A percentile compares a stretch with the other conserved stretches of the same genome.
Conservation (phyloP, 2,113 vertebrate genomes). For the Rhynchomys soricoides region DNA sequence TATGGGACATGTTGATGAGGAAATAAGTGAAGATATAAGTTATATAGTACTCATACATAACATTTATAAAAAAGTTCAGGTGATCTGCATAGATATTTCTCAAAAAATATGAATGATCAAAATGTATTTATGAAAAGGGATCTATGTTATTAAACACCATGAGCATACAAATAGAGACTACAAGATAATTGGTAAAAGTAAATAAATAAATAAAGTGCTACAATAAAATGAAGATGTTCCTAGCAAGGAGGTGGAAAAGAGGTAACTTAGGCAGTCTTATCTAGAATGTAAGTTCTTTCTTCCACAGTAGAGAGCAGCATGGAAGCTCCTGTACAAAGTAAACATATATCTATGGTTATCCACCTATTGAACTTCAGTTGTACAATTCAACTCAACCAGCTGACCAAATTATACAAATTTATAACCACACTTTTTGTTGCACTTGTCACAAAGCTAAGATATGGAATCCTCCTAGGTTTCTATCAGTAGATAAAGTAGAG, state of each 20-base stretch:
- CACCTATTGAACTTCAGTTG: not conserved
- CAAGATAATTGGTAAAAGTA: not conserved
- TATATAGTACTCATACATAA: not conserved
- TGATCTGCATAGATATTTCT: not conserved
- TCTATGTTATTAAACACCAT: not conserved
- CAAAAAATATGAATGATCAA: not conserved
- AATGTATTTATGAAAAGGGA: not conserved
- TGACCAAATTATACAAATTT: not conserved
- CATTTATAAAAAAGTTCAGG: not conserved
- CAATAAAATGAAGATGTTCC: not conserved
- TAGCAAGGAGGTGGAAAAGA: not conserved
- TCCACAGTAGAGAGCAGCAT: not conserved
- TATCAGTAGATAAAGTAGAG: not conserved
- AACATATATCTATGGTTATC: not conserved
- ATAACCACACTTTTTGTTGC: not conserved
- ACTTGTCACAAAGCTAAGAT: not conserved
- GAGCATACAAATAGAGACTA: not conserved
- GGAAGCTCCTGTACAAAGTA: not conserved
- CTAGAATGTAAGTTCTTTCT: not conserved
- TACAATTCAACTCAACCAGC: not conserved
- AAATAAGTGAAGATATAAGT: not conserved
- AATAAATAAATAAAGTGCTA: not conserved
- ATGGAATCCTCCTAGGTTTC: not conserved
- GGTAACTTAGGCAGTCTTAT: not conserved
- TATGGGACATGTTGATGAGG: not conserved